These are phyloP conservation scores for Heliornis fulica DNA, from an alignment of 2,113 vertebrate genomes.

Conservation along the genomic window DNA sequence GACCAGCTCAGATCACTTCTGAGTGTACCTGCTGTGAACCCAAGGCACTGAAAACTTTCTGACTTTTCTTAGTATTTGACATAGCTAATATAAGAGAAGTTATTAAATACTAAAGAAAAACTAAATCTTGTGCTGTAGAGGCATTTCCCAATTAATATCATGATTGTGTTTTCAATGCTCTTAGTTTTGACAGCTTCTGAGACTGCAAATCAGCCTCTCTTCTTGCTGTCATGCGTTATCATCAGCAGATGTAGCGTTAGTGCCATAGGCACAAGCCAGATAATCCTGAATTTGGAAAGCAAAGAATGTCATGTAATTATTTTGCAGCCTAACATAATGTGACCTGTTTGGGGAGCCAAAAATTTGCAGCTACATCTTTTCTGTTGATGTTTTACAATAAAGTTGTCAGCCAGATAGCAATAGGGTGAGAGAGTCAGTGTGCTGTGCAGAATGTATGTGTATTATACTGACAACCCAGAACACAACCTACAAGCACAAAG, in stretches of 20 bases:
- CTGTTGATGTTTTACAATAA: slow-evolving; percentile 20
- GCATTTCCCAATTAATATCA: slow-evolving; percentile 11
- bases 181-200: slow-evolving; percentile 4
- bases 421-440: neutral
- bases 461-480: neutral
- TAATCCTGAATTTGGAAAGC: slow-evolving; percentile 46
- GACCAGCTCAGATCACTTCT: neutral
- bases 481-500: neutral
- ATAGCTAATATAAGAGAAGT: neutral
- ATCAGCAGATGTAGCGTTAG: slow-evolving; percentile 45
- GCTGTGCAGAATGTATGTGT: neutral
- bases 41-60: neutral
- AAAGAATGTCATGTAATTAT: slow-evolving; percentile 42
- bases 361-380: neutral
- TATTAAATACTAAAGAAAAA: neutral
- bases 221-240: slow-evolving; percentile 19
- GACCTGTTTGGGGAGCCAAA: neutral
- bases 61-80: neutral
- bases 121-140: neutral
- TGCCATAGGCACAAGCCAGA: slow-evolving; percentile 38
- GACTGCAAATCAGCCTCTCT: slow-evolving; percentile 12
- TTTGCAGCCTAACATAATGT: slow-evolving; percentile 20
- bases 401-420: slow-evolving; percentile 8
- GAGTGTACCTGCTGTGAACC: neutral
- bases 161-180: neutral